phyloP scores from a whole-genome alignment of 2,113 vertebrate species.

The Irena cyanogastra region DNA sequence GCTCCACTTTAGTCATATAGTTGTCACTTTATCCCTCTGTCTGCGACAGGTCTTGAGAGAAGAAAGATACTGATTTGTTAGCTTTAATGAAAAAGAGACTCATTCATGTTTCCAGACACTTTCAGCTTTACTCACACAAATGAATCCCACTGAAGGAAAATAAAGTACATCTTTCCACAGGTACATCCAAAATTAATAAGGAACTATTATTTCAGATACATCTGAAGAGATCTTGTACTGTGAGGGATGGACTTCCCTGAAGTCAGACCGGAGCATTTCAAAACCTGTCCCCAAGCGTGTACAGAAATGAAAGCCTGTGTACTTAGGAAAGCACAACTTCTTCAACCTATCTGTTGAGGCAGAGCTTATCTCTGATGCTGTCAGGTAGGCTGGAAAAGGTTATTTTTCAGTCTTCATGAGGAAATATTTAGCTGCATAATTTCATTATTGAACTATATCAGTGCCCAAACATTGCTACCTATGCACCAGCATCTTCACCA shows the following conservation, averaged over 20 bases:
- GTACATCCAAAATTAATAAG: not conserved
- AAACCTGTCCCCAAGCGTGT: not conserved
- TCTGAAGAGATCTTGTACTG: not conserved
- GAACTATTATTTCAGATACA: not conserved
- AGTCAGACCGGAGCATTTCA: not conserved
- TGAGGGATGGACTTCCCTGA: not conserved
- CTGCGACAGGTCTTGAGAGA: not conserved
- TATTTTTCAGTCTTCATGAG: not conserved
- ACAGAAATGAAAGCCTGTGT: not conserved
- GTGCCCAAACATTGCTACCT: not conserved
- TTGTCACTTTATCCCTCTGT: slow-evolving; percentile 29
- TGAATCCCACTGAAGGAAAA: not conserved
- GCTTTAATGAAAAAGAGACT: slow-evolving; percentile 21
- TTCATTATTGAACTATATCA: not conserved
- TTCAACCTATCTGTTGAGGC: not conserved
- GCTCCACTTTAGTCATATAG: not conserved
- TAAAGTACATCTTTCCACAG: not conserved
- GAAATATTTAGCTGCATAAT: not conserved
- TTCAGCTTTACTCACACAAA: not conserved
- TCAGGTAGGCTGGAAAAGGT: not conserved
- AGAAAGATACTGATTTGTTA: not conserved
- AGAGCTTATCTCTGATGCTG: not conserved
- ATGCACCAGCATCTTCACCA: not conserved
- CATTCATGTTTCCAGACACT: not conserved
- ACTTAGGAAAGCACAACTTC: not conserved